These are phyloP conservation scores for Schlechtendalia chinensis DNA, from an alignment of 1,140 invertebrate genomes.

Conservation along the genomic window DNA sequence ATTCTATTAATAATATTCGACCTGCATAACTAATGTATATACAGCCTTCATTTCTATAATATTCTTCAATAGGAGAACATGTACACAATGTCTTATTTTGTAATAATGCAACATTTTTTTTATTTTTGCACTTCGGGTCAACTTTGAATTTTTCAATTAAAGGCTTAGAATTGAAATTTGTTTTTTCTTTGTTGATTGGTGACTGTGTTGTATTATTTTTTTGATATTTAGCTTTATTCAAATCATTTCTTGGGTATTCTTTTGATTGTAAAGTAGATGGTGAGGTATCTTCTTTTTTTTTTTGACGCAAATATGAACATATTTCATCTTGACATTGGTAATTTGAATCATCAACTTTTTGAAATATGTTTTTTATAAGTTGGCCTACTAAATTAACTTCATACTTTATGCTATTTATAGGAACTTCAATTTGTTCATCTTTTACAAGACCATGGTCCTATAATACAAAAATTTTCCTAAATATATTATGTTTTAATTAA, in stretches of 20 bases:
- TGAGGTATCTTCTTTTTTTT: background rate
- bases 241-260: too few relatives aligned
- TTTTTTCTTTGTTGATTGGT: background rate
- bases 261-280: too few relatives aligned
- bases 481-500: too few relatives aligned
- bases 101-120: too few relatives aligned
- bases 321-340: background rate
- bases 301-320: background rate
- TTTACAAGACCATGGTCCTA: too few relatives aligned
- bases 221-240: too few relatives aligned
- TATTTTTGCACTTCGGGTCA: background rate
- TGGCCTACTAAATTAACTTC: background rate
- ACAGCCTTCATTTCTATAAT: background rate
- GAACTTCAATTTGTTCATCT: too few relatives aligned
- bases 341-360: background rate
- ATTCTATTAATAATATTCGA: background rate
- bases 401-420: background rate
- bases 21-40: background rate
- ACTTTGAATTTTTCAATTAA: background rate
- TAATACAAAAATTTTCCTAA: too few relatives aligned
- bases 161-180: background rate
- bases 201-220: too few relatives aligned
- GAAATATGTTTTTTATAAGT: background rate
- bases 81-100: background rate
- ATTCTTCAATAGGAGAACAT: background rate